phyloP scores from a whole-genome alignment of 1,140 invertebrate species.

The Eupeodes corollae region DNA sequence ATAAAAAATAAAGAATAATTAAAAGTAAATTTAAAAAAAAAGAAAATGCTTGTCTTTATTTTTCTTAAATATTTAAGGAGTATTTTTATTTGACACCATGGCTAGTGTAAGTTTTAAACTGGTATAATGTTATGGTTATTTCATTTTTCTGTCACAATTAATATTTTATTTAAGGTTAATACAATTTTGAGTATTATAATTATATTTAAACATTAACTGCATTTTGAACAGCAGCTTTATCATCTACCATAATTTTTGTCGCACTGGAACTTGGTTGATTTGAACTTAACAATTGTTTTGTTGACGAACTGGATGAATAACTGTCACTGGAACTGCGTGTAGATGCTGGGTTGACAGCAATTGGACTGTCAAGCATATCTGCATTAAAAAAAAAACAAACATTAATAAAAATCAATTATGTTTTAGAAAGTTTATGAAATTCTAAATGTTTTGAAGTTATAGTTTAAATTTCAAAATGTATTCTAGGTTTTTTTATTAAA shows the following conservation, averaged over 20 bases:
- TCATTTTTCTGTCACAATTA: too few relatives aligned
- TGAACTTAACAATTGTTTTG: constrained; percentile 49
- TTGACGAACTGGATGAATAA: constrained; percentile 60
- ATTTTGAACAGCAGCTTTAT: constrained; percentile 31
- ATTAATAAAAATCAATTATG: not conserved
- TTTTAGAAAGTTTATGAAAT: not conserved
- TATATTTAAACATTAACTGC: constrained; percentile 28
- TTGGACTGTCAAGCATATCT: constrained; percentile 47
- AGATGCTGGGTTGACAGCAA: constrained; percentile 45
- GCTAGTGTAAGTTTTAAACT: too few relatives aligned
- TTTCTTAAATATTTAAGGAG: too few relatives aligned
- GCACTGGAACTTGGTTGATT: constrained; percentile 28
- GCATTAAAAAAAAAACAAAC: constrained; percentile 1
- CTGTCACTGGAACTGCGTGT: constrained; percentile 61
- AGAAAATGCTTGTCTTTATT: too few relatives aligned
- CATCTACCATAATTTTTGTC: constrained; percentile 34
- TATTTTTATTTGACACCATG: too few relatives aligned
- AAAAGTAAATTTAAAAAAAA: too few relatives aligned
- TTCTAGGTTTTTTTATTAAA: too few relatives aligned
- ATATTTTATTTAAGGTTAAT: too few relatives aligned
- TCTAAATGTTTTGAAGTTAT: not conserved
- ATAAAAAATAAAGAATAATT: too few relatives aligned
- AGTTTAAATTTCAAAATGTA: not conserved
- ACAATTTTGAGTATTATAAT: not conserved
- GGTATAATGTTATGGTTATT: too few relatives aligned